These are phyloP conservation scores for Butorides virescens DNA, from an alignment of 2,113 vertebrate species.

Conservation along the genomic window DNA sequence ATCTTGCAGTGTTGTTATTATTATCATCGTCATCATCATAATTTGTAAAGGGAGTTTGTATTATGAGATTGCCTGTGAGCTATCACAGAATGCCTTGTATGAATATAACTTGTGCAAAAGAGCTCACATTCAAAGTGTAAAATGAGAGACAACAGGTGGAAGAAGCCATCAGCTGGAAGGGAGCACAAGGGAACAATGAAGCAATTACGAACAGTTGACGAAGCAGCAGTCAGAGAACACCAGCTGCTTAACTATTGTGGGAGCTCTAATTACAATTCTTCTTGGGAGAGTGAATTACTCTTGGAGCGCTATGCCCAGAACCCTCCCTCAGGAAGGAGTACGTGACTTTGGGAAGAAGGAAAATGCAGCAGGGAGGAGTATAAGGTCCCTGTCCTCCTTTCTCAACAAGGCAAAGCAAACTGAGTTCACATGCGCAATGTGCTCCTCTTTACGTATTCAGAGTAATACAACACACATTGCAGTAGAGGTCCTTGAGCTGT, in stretches of 20 bases:
- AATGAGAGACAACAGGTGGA: slow-evolving; percentile 59
- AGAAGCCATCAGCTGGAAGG: slow-evolving; percentile 48
- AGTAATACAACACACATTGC: neutral
- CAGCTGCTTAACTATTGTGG: slow-evolving; percentile 62
- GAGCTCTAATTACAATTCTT: slow-evolving; percentile 62
- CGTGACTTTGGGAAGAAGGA: neutral
- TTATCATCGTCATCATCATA: neutral
- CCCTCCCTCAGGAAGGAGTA: neutral
- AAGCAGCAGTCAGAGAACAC: slow-evolving; percentile 66
- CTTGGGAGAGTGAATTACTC: slow-evolving; percentile 38
- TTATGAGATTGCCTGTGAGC: neutral
- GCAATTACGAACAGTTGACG: slow-evolving; percentile 45
- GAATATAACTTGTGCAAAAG: neutral
- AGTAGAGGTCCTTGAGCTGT: neutral
- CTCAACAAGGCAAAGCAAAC: neutral
- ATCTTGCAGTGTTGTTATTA: neutral
- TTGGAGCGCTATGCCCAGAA: neutral
- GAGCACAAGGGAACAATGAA: slow-evolving; percentile 60
- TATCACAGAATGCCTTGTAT: neutral
- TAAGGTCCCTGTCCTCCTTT: neutral
- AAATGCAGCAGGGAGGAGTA: neutral
- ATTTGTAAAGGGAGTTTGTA: neutral
- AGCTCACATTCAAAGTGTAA: neutral
- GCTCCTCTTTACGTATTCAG: neutral
- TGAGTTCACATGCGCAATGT: neutral